Evolutionary conservation across 2,888 invertebrate species (phyloP), one percentile per base, ranked within the genome.

Genomic region (Stenoptilia bipunctidactyla): DNA sequence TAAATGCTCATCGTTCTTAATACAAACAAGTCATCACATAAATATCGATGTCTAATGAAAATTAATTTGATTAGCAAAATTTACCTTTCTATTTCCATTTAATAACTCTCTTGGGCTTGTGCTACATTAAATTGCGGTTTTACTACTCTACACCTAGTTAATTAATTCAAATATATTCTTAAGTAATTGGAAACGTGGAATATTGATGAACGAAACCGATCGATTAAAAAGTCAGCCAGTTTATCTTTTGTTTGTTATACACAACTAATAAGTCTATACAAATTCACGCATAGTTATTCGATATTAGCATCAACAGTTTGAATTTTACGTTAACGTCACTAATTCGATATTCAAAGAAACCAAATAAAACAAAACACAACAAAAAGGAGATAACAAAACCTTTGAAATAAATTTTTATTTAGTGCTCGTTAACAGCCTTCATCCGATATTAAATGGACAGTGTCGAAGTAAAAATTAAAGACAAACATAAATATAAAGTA

Each of bases 381-480:
- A 69, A 59, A 68, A 66, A 74, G 71, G 67, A 67, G 60, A 58
- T 60, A 63, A 52, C 57, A 54, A 56, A 61, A 68, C 64, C 68
- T 69, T 72, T 71, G 66, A 79, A 79, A 82, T 80, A 82, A 80
- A 79, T 74, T 76, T 76, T 76, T 75, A 80, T 82, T 74, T 72
- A 74, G 69, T 66, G 80, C 68, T 76, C 82, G 79, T 83, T 82
- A 83, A 82, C 76, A 65, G 66, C 61, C 70, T 61, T 59, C 61
- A 66, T 66, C 63, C 71, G 62, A 77, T 79, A 79, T 80, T 76
- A 80, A 80, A 82, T 72, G 77, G 75, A 69, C 71, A 67, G 60
- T 70, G 69, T 63, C 58, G 64, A 64, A 74, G 77, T 76, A 75
- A 80, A 83, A 80, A 79, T 80, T 79, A 80, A 80, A 80, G 79